Evolutionary conservation across 2,888 invertebrate genomes (phyloP), one percentile per base, ranked within the genome.

Genomic region (Urechis unicinctus): DNA sequence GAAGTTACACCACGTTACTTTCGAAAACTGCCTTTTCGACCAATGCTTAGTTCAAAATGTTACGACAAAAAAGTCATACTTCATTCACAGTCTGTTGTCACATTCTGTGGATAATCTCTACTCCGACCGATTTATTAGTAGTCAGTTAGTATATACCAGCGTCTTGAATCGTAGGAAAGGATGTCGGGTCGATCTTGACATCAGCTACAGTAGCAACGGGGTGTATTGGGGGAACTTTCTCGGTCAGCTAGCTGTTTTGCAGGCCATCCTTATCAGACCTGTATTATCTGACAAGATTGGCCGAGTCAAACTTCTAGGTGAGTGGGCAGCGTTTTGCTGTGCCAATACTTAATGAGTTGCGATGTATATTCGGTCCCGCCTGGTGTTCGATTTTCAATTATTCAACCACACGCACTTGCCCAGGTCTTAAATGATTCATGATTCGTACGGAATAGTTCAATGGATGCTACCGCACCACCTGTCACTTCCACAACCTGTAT

Each of bases 181-280:
- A 4, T 53, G 53, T 30, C 28, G 47, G n/a, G 51, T 58, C 42
- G 59, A 59, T 44, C 53, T 59, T 53, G 59, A 59, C 22, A 48
- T 50, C 31, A 57, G 49, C 43, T 52, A 45, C 30, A 57, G 55
- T 42, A 46, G 31, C 13, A 41, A 48, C 24, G 29, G 29, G 41
- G 50, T 60, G 5, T 57, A 50, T 44, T 45, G 57, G 30, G 60
- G 57, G 31, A 52, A 45, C 30, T 60, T 57, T 41, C 26, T 60
- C 2, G 26, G 52, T 3, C 57, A 60, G 41, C 29, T 60, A 41
- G 60, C 55, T 9, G 52, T 53, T 21, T 30, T 60, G 2, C 60
- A 57, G 13, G 50, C 54, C 3, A 31, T 55, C 17, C 21, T 57
- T 13, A 30, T 60, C 29, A 50, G 49, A 6, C 57, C 55, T 25